A percentile compares a stretch with the other conserved stretches of the same genome.
These are phyloP conservation scores for Heteromormyrus szaboi DNA, from an alignment of 2,797 vertebrate species.

Conservation along the genomic window DNA sequence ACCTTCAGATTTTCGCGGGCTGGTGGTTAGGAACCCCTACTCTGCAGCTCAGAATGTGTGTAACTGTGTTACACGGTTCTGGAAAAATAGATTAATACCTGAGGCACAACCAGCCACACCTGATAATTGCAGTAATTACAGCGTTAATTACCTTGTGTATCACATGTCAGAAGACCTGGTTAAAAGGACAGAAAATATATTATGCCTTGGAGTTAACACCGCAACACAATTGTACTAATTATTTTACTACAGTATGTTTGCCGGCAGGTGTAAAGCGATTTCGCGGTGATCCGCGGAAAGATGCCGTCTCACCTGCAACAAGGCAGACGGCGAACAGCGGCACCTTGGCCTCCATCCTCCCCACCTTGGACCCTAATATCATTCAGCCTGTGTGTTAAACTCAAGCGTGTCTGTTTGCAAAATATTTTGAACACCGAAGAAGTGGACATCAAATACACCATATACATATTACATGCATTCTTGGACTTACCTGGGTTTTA, in stretches of 20 bases:
- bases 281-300: neutral
- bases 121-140: neutral
- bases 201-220: neutral
- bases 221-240: neutral
- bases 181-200: neutral
- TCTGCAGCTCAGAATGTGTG: neutral
- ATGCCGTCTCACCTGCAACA: neutral
- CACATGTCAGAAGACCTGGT: conserved; percentile 30
- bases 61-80: neutral
- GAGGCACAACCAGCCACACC: neutral
- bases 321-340: neutral
- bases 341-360: neutral
- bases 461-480: neutral
- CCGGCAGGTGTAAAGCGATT: neutral
- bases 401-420: neutral
- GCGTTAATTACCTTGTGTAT: conserved; percentile 37
- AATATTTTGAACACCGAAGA: neutral
- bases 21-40: neutral
- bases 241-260: neutral
- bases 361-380: neutral
- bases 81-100: neutral
- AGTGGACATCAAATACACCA: neutral
- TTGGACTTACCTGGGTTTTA: neutral
- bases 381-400: neutral
- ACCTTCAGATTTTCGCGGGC: neutral